Evolutionary conservation across 2,113 vertebrate genomes (phyloP).

Genomic region (Gorilla gorilla): DNA sequence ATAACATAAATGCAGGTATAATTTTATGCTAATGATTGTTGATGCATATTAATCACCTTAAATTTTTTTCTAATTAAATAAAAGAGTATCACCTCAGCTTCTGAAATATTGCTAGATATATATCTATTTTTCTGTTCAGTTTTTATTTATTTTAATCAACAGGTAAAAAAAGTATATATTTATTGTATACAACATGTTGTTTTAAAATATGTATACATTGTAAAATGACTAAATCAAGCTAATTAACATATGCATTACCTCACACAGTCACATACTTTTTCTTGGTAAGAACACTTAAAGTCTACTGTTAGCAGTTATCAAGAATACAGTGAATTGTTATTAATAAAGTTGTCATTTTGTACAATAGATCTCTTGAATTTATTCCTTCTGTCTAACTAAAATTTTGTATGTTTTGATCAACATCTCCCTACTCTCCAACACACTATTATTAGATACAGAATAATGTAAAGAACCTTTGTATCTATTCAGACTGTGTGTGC

Average conservation of each 20-base stretch:
- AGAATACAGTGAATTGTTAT: background rate
- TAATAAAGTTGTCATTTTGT: background rate
- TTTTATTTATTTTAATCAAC: background rate
- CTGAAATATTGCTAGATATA: background rate
- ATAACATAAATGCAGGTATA: background rate
- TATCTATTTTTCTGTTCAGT: background rate
- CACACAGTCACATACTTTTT: background rate
- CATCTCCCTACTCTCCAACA: background rate
- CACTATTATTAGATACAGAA: background rate
- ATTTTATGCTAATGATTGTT: background rate
- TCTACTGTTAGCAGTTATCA: background rate
- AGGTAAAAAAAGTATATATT: background rate
- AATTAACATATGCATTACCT: background rate
- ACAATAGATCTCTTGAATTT: background rate
- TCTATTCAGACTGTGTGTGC: background rate
- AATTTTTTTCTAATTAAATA: conserved; percentile 23
- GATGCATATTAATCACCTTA: background rate
- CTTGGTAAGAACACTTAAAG: background rate
- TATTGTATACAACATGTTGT: background rate
- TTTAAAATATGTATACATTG: background rate
- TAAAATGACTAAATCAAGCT: background rate
- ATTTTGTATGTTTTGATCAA: background rate
- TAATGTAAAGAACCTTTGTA: background rate
- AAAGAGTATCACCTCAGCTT: background rate
- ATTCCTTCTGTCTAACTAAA: background rate